Evolutionary conservation across 2,888 invertebrate genomes (phyloP), one percentile per base, ranked within the genome.

Genomic region (Nomada fabriciana): DNA sequence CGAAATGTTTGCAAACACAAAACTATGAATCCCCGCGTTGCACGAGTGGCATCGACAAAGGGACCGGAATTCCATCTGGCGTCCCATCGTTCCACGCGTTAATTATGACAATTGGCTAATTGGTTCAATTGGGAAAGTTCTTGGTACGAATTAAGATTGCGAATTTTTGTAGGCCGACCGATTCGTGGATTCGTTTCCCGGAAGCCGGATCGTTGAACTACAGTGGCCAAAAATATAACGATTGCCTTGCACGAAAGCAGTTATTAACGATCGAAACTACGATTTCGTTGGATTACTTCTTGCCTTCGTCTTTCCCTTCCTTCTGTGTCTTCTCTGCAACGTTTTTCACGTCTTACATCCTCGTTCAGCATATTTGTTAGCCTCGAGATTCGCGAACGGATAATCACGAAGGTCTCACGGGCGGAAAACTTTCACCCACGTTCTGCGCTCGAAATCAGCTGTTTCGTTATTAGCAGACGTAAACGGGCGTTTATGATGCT

Each of bases 21-120:
- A 7, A 0, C 36, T 36, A 36, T 7, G 7, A 36, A 36, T 53
- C 1, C 53, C 0, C 11, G 53, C 20, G 47, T 10, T 23, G 53
- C 29, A n/a, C 11, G 13, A 53, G 23, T 13, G 11, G 36, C 29
- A 4, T 7, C 43, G 20, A 64, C 11, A 69, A n/a, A 52, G 63
- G 63, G 68, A 67, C 64, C 69, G 52, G 61, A 86, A 78, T 86
- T 78, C 63, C 75, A 84, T 57, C 43, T 13, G n/a, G 47, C 43
- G 43, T 52, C 76, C 72, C 74, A 72, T 83, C 77, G 82, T 74
- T 50, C 64, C 61, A 77, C 82, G 81, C 84, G 78, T 90, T 91
- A 92, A 92, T 91, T 91, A 90, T 88, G 83, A 86, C 89, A 91
- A 92, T 91, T 91, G 90, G 76, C 88, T 91, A 91, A 91, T 91